Evolutionary conservation across 2,113 vertebrate genomes (phyloP).

Genomic region (Syrrhaptes paradoxus): DNA sequence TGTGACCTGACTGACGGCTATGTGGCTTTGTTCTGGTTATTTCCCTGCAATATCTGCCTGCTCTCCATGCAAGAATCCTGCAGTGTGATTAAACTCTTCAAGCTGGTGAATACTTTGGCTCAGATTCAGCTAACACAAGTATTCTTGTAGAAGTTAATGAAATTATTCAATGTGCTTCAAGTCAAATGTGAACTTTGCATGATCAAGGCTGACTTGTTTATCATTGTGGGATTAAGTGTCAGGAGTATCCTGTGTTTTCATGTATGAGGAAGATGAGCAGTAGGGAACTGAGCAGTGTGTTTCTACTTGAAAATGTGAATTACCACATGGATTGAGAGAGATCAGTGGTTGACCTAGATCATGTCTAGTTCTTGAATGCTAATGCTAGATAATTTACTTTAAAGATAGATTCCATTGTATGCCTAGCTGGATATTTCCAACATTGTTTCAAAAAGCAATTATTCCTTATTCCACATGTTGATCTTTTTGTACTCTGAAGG

Average conservation of each 20-base stretch:
- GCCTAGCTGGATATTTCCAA: background rate
- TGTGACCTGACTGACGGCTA: background rate
- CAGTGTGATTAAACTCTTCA: background rate
- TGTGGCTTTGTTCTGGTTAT: background rate
- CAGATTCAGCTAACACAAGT: background rate
- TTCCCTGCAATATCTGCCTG: background rate
- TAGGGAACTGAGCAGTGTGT: background rate
- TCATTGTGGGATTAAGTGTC: background rate
- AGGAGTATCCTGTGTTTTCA: background rate
- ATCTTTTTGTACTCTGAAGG: background rate
- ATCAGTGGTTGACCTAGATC: background rate
- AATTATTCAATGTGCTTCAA: background rate
- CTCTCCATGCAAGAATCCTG: background rate
- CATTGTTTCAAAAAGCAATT: background rate
- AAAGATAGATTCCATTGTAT: background rate
- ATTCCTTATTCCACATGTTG: background rate
- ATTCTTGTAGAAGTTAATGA: background rate
- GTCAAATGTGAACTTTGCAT: background rate
- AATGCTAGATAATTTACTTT: background rate
- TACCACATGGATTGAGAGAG: background rate
- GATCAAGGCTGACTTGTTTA: background rate
- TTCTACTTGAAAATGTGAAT: conserved; percentile 5
- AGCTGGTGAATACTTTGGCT: background rate
- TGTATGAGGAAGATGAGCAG: background rate
- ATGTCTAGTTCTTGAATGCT: background rate